Base-by-base conservation (phyloP, 2,113 vertebrate species). In the Chloebia gouldiae region DNA sequence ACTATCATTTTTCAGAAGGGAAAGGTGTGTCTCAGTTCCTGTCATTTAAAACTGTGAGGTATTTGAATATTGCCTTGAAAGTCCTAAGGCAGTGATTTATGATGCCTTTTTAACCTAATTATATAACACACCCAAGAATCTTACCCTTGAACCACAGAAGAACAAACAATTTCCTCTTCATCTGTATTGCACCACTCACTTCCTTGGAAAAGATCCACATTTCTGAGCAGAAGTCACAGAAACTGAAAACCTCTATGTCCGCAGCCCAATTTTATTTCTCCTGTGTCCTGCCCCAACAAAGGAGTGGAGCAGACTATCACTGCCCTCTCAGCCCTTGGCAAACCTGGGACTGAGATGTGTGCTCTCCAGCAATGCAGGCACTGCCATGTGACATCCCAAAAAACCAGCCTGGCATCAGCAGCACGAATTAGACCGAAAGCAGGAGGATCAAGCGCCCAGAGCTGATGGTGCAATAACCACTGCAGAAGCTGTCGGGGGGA, bases 291-390 rank as follows among this genome's bases (percentile, higher is more conserved):
- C 6, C 8, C 23, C 3, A 3, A 15, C 2, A 2, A 90, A 27
- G 49, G 6, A 65, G 50, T 24, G 23, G 30, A 66, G 28, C 9
- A 63, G 24, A 23, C 13, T 57, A 3, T 21, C 2, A 6, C 33
- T 37, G 7, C 7, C 22, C 11, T 66, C 24, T 56, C 23, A 40
- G 63, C 24, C 33, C 39, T 11, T 35, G 31, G 27, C 56, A 88
- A 37, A 27, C 7, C 24, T 23, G 4, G 20, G 10, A 11, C 35
- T 18, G 17, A 53, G 44, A 45, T 1, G 0, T 0, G 3, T 14
- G 17, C 18, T 42, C 37, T 54, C 71, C 45, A 71, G 24, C 13
- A 56, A 18, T 7, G 24, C 11, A 45, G 66, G 8, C 28, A 69
- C 21, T 28, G 7, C 16, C 1, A 1, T 19, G 33, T 66, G 54